Evolutionary conservation across 2,797 vertebrate species (phyloP).

Genomic region (Salarias fasciatus): DNA sequence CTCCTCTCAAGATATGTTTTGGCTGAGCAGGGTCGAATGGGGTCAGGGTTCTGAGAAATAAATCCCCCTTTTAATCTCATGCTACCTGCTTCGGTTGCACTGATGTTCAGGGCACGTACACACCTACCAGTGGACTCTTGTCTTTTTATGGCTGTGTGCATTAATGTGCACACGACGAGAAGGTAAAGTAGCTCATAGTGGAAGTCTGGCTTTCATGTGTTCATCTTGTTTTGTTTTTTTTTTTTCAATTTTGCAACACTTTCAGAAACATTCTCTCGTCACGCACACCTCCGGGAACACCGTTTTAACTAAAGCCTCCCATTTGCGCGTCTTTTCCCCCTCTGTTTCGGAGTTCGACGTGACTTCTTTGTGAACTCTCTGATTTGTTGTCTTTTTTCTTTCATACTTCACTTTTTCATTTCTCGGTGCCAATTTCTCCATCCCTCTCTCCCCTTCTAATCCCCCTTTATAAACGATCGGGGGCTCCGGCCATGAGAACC

Average conservation of each 20-base stretch:
- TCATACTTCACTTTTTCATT: neutral
- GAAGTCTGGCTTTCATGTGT: too few species aligned
- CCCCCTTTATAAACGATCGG: slow-evolving; percentile 64
- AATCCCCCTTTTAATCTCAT: slow-evolving; percentile 59
- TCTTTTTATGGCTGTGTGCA: too few species aligned
- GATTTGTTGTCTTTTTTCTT: slow-evolving; percentile 3
- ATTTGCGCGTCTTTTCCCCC: neutral
- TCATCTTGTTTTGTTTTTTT: too few species aligned
- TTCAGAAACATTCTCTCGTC: too few species aligned
- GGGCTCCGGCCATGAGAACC: slow-evolving; percentile 67
- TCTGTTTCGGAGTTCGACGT: neutral
- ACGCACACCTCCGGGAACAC: neutral
- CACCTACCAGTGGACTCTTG: too few species aligned
- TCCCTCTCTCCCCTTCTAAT: slow-evolving; percentile 51
- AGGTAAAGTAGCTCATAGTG: too few species aligned
- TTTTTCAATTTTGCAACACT: too few species aligned
- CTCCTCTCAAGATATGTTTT: slow-evolving; percentile 40
- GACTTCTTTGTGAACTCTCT: slow-evolving; percentile 2
- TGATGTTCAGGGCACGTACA: slow-evolving; percentile 35
- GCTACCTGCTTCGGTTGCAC: slow-evolving; percentile 18
- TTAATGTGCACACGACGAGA: too few species aligned
- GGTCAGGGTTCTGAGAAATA: slow-evolving; percentile 68
- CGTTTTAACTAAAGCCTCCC: neutral
- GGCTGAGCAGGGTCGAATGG: slow-evolving; percentile 72
- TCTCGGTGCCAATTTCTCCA: slow-evolving; percentile 24